phyloP scores from a whole-genome alignment of 2,888 invertebrate genomes.

The Rotaria macrura region DNA sequence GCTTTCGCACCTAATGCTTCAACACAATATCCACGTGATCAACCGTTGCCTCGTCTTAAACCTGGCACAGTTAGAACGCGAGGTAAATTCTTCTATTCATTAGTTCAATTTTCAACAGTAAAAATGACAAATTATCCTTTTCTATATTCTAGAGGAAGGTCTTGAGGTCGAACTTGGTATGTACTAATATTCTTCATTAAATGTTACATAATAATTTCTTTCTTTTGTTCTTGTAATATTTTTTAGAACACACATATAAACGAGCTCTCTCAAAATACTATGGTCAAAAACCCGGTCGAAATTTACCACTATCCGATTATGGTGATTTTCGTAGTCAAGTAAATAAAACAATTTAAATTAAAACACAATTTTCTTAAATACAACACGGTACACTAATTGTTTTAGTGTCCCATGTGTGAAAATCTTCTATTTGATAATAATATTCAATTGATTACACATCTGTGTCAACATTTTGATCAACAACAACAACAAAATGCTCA shows the following conservation, averaged over 20 bases:
- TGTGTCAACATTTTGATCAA: slow-evolving; percentile 31
- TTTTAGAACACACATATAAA: background rate
- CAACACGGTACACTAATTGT: background rate
- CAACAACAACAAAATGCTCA: no score
- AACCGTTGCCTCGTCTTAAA: slow-evolving; percentile 3
- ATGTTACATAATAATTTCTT: background rate
- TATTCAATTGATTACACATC: slow-evolving; percentile 28
- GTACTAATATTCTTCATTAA: background rate
- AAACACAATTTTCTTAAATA: no score
- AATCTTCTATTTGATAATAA: slow-evolving; percentile 30
- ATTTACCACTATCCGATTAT: background rate
- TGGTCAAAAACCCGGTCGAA: slow-evolving; percentile 22
- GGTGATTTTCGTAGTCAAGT: slow-evolving; percentile 20
- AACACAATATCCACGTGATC: slow-evolving; percentile 9
- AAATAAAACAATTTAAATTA: background rate
- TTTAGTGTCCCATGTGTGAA: slow-evolving; percentile 30
- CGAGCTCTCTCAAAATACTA: slow-evolving; percentile 6
- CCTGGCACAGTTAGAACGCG: slow-evolving; percentile 10
- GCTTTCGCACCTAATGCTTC: background rate
- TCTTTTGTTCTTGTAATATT: no score
- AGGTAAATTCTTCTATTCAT: background rate
- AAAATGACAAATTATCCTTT: no score
- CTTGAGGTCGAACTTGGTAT: slow-evolving; percentile 4
- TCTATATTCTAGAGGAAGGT: background rate
- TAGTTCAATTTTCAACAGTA: background rate